These are phyloP conservation scores for Acipenser oxyrinchus DNA, from an alignment of 2,797 vertebrate species.

Conservation along the genomic window DNA sequence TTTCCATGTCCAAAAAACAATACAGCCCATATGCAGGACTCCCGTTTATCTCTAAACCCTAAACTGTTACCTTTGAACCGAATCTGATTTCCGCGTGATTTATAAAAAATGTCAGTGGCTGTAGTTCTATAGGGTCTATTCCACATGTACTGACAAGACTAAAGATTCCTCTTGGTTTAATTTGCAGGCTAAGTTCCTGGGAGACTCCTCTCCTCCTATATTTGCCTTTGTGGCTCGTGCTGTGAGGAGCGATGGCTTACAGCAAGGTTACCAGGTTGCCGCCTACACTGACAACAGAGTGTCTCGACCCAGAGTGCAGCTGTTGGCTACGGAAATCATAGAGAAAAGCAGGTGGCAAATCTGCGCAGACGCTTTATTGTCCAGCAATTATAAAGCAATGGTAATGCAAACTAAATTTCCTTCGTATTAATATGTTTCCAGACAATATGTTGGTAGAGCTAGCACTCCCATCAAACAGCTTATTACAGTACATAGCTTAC, in stretches of 20 bases:
- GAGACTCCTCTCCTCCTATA: slow-evolving; percentile 26
- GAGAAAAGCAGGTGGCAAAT: slow-evolving; percentile 41
- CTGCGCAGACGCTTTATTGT: slow-evolving; percentile 36
- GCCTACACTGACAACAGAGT: slow-evolving; percentile 33
- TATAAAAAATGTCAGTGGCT: too few relatives aligned
- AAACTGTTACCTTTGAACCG: too few relatives aligned
- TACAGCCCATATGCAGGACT: too few relatives aligned
- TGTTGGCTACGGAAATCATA: slow-evolving; percentile 41
- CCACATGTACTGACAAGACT: too few relatives aligned
- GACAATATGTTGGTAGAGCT: background rate
- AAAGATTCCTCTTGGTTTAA: background rate
- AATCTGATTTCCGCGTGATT: too few relatives aligned
- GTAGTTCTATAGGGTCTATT: too few relatives aligned
- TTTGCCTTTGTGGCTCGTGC: slow-evolving; percentile 41
- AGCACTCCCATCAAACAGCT: background rate
- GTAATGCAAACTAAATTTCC: slow-evolving; percentile 25
- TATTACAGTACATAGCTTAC: background rate
- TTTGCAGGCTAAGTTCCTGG: slow-evolving; percentile 39
- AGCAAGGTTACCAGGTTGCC: slow-evolving; percentile 49
- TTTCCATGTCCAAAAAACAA: too few relatives aligned
- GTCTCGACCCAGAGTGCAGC: slow-evolving; percentile 35
- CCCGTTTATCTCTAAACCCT: too few relatives aligned
- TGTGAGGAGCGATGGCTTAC: slow-evolving; percentile 39
- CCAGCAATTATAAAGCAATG: slow-evolving; percentile 37
- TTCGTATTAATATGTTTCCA: background rate